A percentile compares a stretch with the other conserved stretches of the same genome.
These are phyloP conservation scores for Drymonia ruficornis DNA, from an alignment of 2,888 invertebrate genomes.

Conservation along the genomic window DNA sequence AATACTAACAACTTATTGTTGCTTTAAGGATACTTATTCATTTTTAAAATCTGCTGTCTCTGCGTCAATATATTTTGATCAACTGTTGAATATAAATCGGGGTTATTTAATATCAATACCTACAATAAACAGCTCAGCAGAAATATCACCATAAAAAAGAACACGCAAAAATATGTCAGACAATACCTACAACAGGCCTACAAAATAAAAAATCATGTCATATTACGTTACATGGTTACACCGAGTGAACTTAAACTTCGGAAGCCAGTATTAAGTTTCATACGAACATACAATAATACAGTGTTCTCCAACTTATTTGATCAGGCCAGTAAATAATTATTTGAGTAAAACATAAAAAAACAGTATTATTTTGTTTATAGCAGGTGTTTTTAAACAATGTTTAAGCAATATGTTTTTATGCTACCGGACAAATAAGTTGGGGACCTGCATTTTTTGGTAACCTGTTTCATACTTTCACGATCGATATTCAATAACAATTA, in stretches of 20 bases:
- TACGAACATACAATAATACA: slow-evolving; percentile 36
- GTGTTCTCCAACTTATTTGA: no score
- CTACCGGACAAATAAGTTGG: background rate
- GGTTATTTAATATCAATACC: no score
- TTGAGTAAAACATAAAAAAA: no score
- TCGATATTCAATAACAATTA: background rate
- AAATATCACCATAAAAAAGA: background rate
- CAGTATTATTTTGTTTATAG: no score
- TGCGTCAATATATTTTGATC: no score
- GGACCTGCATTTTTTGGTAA: slow-evolving; percentile 27
- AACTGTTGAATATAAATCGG: no score
- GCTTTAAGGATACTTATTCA: background rate
- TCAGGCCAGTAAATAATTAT: no score
- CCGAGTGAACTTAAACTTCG: slow-evolving; percentile 42
- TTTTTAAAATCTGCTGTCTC: no score
- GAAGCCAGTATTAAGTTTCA: slow-evolving; percentile 48
- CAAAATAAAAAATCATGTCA: slow-evolving; percentile 40
- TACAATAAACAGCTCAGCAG: background rate
- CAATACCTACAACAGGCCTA: background rate
- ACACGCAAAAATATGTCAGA: background rate
- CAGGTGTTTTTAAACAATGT: no score
- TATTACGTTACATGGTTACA: slow-evolving; percentile 47
- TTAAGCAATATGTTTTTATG: no score
- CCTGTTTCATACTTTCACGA: slow-evolving; percentile 36
- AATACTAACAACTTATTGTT: background rate